These are phyloP conservation scores for Anarrhichthys ocellatus DNA, from an alignment of 2,113 vertebrate species.

Conservation along the genomic window DNA sequence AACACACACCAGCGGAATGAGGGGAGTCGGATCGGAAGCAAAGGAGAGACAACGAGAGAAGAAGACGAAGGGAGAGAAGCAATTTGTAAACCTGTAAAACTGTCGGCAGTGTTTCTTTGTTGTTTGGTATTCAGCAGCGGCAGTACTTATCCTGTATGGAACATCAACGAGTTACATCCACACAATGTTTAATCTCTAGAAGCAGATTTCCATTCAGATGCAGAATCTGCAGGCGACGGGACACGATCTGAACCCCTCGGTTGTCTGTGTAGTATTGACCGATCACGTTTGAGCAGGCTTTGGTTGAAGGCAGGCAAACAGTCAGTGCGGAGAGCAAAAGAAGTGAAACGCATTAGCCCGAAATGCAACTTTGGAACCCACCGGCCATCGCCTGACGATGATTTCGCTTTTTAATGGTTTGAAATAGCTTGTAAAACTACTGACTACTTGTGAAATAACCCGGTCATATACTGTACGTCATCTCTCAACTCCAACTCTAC, in stretches of 20 bases:
- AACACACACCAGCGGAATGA: constrained; percentile 23
- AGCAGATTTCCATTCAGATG: neutral
- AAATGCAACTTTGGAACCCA: too few species aligned
- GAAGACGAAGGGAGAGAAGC: neutral
- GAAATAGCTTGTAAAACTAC: neutral
- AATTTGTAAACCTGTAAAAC: constrained; percentile 11
- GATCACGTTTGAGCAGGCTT: neutral
- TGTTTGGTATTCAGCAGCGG: neutral
- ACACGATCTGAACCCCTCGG: neutral
- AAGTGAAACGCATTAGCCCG: too few species aligned
- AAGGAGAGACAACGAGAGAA: neutral
- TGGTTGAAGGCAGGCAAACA: neutral
- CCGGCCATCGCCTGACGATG: neutral
- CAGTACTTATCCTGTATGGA: neutral
- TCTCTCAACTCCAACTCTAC: neutral
- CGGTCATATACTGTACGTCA: neutral
- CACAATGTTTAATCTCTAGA: neutral
- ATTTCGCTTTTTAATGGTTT: neutral
- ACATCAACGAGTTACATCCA: neutral
- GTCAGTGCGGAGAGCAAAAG: neutral
- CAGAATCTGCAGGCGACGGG: neutral
- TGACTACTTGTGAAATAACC: neutral
- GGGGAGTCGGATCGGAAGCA: neutral
- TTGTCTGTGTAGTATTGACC: neutral
- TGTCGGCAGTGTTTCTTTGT: neutral